Evolutionary conservation across 2,888 invertebrate genomes (phyloP).

Genomic region (Oscheius sp.): DNA sequence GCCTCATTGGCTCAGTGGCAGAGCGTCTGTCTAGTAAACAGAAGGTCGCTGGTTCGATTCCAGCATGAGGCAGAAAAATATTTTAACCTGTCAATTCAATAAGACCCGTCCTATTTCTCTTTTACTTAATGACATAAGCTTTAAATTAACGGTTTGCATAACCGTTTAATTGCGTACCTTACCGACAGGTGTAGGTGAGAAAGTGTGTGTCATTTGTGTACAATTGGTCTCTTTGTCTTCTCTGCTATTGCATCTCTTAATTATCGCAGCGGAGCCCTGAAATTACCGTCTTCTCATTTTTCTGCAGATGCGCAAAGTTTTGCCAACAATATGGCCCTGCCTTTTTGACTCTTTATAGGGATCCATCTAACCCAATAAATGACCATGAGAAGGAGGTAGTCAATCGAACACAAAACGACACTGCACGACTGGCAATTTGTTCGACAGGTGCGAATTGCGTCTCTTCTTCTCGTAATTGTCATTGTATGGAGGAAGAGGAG

Average conservation of each 20-base stretch:
- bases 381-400: background rate
- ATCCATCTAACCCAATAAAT: no score
- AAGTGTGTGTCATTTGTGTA: slow-evolving; percentile 17
- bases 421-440: no score
- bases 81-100: background rate
- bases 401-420: no score
- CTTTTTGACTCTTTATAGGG: background rate
- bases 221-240: slow-evolving; percentile 22
- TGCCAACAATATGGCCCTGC: background rate
- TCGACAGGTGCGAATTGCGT: slow-evolving; percentile 14
- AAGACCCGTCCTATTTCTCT: background rate
- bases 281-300: slow-evolving; percentile 26
- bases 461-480: slow-evolving; percentile 6
- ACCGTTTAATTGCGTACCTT: background rate
- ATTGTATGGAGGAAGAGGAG: slow-evolving; percentile 1
- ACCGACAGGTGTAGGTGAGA: slow-evolving; percentile 7
- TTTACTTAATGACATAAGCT: no score
- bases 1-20: slow-evolving; percentile 65
- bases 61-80: slow-evolving; percentile 27
- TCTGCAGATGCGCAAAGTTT: slow-evolving; percentile 27
- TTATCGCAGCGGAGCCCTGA: slow-evolving; percentile 20
- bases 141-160: background rate
- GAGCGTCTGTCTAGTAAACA: slow-evolving; percentile 67
- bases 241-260: slow-evolving; percentile 16
- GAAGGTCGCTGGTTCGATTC: slow-evolving; percentile 67